phyloP scores from a whole-genome alignment of 2,888 invertebrate genomes.

The Dioctria rufipes region DNA sequence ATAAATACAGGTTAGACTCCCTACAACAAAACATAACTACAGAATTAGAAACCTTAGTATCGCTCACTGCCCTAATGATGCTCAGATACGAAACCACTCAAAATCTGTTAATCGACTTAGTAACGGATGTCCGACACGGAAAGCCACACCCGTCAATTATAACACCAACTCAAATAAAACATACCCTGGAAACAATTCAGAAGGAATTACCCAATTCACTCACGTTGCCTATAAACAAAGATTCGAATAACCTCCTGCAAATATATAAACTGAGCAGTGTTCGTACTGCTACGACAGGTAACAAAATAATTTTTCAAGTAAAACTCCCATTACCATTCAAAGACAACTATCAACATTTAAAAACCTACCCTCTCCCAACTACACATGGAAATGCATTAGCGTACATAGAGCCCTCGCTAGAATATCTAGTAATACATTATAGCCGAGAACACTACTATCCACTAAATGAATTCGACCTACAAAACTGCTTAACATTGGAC shows the following conservation, averaged over 20 bases:
- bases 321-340: slow-evolving; percentile 18
- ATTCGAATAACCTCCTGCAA: too few species aligned
- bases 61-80: not conserved
- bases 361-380: slow-evolving; percentile 1
- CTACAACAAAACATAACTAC: not conserved
- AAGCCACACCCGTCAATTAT: not conserved
- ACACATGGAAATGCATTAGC: not conserved
- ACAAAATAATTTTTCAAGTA: not conserved
- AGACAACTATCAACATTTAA: not conserved
- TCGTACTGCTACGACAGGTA: not conserved
- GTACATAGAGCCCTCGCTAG: slow-evolving; percentile 1
- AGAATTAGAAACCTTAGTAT: not conserved
- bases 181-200: not conserved
- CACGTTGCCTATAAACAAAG: too few species aligned
- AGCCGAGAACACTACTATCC: too few species aligned
- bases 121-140: not conserved
- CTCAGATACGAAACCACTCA: not conserved
- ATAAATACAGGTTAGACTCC: not conserved
- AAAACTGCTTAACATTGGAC: not conserved
- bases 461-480: not conserved
- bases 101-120: not conserved
- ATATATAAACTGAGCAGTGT: too few species aligned
- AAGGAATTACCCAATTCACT: not conserved
- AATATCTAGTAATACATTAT: too few species aligned
- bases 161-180: not conserved